Conservation (phyloP, 1,140 invertebrate genomes). For the Musca domestica region DNA sequence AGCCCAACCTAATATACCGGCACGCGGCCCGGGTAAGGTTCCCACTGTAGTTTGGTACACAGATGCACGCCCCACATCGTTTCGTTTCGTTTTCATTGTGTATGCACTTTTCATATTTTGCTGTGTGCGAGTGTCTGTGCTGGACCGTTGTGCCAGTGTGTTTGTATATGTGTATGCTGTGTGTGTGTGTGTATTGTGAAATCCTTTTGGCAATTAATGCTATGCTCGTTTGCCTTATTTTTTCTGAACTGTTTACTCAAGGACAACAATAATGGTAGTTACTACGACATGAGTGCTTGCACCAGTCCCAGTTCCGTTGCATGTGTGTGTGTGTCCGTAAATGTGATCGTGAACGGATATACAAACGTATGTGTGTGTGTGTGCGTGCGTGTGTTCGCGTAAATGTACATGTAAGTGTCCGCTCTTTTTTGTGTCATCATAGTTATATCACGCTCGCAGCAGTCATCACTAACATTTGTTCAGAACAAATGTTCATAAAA, state of each 20-base stretch:
- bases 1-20: too few relatives aligned
- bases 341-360: neutral
- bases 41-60: too few relatives aligned
- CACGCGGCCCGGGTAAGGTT: too few relatives aligned
- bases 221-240: slow-evolving; percentile 19
- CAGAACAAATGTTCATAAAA: slow-evolving; percentile 18
- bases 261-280: slow-evolving; percentile 4
- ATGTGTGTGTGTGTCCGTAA: neutral
- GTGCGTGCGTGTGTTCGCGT: too few relatives aligned
- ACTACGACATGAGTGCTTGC: neutral
- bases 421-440: slow-evolving; percentile 10
- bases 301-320: neutral
- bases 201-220: slow-evolving; percentile 22
- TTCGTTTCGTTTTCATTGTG: too few relatives aligned
- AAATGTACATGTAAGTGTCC: too few relatives aligned
- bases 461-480: slow-evolving; percentile 21
- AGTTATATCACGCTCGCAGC: slow-evolving; percentile 18
- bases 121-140: too few relatives aligned
- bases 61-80: too few relatives aligned
- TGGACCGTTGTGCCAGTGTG: too few relatives aligned
- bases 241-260: slow-evolving; percentile 14
- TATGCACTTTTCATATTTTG: too few relatives aligned
- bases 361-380: neutral
- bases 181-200: neutral
- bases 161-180: too few relatives aligned